Evolutionary conservation across 2,113 vertebrate genomes (phyloP).

Genomic region (Apeltes quadracus): DNA sequence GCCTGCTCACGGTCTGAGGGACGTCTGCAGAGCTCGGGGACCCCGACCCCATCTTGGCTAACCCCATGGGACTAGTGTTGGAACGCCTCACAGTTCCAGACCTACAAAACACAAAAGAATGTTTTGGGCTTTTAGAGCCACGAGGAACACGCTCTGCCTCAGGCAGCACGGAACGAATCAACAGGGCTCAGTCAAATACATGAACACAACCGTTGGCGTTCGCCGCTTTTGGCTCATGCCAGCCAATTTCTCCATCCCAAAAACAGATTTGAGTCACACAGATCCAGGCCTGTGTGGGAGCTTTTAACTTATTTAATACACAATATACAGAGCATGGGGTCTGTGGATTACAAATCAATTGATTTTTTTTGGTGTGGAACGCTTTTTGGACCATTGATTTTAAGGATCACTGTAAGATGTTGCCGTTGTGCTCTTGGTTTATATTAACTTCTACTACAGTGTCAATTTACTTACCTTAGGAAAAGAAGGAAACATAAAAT

Average conservation of each 20-base stretch:
- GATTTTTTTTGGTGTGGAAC: too few species aligned
- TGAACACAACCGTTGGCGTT: neutral
- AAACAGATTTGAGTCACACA: neutral
- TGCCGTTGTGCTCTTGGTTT: neutral
- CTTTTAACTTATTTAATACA: neutral
- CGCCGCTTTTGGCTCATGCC: slow-evolving; percentile 1
- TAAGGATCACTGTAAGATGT: neutral
- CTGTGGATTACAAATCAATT: neutral
- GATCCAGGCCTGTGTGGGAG: neutral
- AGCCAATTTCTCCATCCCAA: neutral
- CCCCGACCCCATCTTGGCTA: slow-evolving; percentile 87
- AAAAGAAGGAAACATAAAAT: neutral
- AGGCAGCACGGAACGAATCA: neutral
- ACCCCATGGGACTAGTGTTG: slow-evolving; percentile 95
- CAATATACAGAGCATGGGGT: neutral
- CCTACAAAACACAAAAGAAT: slow-evolving; percentile 69
- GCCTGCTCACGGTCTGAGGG: slow-evolving; percentile 82
- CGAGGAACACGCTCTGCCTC: neutral
- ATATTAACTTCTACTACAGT: neutral
- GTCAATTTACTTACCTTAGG: neutral
- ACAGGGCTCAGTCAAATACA: neutral
- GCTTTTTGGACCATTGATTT: neutral
- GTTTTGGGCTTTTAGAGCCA: neutral
- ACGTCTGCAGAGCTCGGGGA: slow-evolving; percentile 86
- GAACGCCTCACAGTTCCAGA: slow-evolving; percentile 91